Evolutionary conservation across 1,140 invertebrate species (phyloP).

Genomic region (Brachionus rotundiformis): DNA sequence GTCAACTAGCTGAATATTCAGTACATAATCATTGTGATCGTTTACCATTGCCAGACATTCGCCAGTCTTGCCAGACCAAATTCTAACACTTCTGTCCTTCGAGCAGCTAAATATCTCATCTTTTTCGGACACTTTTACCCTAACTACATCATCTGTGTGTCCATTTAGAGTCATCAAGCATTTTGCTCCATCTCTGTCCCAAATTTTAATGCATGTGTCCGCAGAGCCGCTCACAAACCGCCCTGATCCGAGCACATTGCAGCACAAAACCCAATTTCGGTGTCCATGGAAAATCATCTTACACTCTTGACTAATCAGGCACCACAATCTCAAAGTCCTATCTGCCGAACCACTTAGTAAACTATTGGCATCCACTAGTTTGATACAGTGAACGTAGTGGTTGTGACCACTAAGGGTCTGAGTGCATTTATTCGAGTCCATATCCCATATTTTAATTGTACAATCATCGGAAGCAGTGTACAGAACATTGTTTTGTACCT

Average conservation of each 20-base stretch:
- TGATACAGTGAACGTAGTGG: constrained; percentile 28
- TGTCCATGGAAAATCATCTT: background rate
- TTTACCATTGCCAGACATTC: background rate
- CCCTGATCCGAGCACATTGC: background rate
- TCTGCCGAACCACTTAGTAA: constrained; percentile 4
- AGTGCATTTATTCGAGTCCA: background rate
- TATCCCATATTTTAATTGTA: constrained; percentile 34
- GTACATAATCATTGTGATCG: background rate
- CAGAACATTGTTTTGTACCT: background rate
- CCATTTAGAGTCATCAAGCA: constrained; percentile 1
- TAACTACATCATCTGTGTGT: background rate
- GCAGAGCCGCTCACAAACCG: background rate
- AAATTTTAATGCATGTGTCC: background rate
- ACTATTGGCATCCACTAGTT: background rate
- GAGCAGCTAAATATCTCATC: background rate
- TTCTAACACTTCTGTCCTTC: background rate
- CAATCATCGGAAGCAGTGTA: background rate
- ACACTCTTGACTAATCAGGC: background rate
- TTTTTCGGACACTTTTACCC: background rate
- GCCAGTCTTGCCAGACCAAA: background rate
- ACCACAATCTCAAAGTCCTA: background rate
- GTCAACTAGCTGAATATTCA: background rate
- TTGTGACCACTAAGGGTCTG: background rate
- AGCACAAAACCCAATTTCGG: background rate
- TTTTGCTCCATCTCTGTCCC: background rate